Evolutionary conservation across 2,888 invertebrate species (phyloP).

Genomic region (Myopa tessellatipennis): DNA sequence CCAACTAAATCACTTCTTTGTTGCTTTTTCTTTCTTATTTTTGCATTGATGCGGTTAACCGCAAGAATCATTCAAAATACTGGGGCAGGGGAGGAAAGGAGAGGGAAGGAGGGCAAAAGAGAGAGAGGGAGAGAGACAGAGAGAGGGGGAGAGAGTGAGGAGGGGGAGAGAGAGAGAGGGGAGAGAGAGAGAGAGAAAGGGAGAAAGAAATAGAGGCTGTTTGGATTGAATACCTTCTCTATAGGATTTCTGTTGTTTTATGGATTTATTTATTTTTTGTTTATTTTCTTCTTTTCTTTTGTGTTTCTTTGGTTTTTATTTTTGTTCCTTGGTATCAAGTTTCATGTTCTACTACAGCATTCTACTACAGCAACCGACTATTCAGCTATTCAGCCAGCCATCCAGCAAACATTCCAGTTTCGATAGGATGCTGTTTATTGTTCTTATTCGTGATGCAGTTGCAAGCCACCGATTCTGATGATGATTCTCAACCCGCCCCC

Average conservation of each 20-base stretch:
- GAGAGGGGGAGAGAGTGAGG: neutral
- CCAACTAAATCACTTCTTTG: slow-evolving; percentile 4
- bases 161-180: too few relatives aligned
- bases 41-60: slow-evolving; percentile 29
- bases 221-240: slow-evolving; percentile 3
- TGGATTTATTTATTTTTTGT: slow-evolving; percentile 32
- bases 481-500: too few relatives aligned
- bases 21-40: neutral
- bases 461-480: neutral
- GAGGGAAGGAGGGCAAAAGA: too few relatives aligned
- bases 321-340: slow-evolving; percentile 35
- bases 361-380: neutral
- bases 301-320: slow-evolving; percentile 30
- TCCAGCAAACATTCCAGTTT: slow-evolving; percentile 6
- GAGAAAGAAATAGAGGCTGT: neutral
- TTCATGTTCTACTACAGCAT: slow-evolving; percentile 17
- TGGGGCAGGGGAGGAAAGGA: neutral
- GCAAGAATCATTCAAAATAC: slow-evolving; percentile 16
- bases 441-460: neutral
- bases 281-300: slow-evolving; percentile 43
- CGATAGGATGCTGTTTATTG: neutral
- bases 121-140: too few relatives aligned
- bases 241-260: slow-evolving; percentile 22
- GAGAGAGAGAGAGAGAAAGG: neutral
- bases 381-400: neutral